phyloP scores from a whole-genome alignment of 2,113 vertebrate species.

The Nematolebias whitei region DNA sequence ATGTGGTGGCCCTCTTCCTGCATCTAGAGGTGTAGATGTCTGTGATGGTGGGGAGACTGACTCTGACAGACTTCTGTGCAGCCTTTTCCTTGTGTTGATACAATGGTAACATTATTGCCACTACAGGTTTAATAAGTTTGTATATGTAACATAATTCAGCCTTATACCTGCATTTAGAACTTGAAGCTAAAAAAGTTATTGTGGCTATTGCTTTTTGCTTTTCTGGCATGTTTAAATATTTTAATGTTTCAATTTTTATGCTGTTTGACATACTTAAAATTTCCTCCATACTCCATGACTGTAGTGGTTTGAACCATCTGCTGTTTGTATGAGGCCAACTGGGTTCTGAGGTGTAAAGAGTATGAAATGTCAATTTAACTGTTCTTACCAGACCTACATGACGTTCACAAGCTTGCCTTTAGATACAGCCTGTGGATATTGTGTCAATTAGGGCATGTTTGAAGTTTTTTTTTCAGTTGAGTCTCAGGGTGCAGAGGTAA shows the following conservation, averaged over 20 bases:
- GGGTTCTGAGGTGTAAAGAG: slow-evolving; percentile 41
- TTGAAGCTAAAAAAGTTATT: neutral
- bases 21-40: too few species aligned
- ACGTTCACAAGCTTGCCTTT: slow-evolving; percentile 53
- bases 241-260: neutral
- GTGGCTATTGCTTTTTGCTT: neutral
- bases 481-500: slow-evolving; percentile 40
- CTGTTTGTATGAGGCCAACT: slow-evolving; percentile 51
- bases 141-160: neutral
- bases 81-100: too few species aligned
- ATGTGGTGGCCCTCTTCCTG: too few species aligned
- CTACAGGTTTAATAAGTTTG: too few species aligned
- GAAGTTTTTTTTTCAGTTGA: slow-evolving; percentile 54
- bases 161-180: neutral
- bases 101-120: neutral
- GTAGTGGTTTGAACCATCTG: slow-evolving; percentile 41
- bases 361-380: slow-evolving; percentile 59
- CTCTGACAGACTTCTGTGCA: too few species aligned
- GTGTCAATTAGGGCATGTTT: slow-evolving; percentile 56
- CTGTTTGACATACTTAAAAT: slow-evolving; percentile 9
- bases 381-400: slow-evolving; percentile 45
- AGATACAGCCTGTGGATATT: slow-evolving; percentile 62
- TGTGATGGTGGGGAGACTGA: too few species aligned
- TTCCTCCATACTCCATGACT: slow-evolving; percentile 31
- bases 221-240: slow-evolving; percentile 11